A percentile compares a stretch with the other conserved stretches of the same genome.
Conservation (phyloP, 2,888 invertebrate species). For the Dicycla oo region DNA sequence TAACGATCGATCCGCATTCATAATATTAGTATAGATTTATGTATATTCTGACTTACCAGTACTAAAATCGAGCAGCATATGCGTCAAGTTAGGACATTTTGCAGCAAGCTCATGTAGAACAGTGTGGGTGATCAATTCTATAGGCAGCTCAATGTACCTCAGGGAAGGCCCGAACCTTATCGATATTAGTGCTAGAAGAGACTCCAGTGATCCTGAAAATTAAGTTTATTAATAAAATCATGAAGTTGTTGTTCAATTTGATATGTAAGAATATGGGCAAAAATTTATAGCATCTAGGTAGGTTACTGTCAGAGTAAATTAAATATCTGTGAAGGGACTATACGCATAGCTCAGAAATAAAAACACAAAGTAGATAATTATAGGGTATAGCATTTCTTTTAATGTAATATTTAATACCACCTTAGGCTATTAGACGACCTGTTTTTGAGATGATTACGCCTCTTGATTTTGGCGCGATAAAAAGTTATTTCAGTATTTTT, state of each 20-base stretch:
- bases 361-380: neutral
- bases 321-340: neutral
- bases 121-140: conserved; percentile 98
- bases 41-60: conserved; percentile 90
- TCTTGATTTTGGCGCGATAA: neutral
- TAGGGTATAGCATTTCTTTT: neutral
- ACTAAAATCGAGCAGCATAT: conserved; percentile 99
- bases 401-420: too few species aligned
- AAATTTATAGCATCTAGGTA: neutral
- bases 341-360: neutral
- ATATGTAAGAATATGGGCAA: neutral
- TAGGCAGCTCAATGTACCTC: conserved; percentile 97
- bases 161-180: conserved; percentile 96
- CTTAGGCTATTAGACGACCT: neutral
- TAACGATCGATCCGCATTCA: neutral
- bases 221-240: neutral
- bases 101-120: conserved; percentile 99
- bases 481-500: neutral
- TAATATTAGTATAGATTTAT: neutral
- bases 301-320: neutral
- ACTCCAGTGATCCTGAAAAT: conserved; percentile 94
- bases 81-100: conserved; percentile 98
- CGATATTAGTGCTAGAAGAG: conserved; percentile 96
- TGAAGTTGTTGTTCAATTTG: neutral
- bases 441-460: neutral